Evolutionary conservation across 2,113 vertebrate species (phyloP), one percentile per base, ranked within the genome.

Genomic region (Chionomys nivalis): DNA sequence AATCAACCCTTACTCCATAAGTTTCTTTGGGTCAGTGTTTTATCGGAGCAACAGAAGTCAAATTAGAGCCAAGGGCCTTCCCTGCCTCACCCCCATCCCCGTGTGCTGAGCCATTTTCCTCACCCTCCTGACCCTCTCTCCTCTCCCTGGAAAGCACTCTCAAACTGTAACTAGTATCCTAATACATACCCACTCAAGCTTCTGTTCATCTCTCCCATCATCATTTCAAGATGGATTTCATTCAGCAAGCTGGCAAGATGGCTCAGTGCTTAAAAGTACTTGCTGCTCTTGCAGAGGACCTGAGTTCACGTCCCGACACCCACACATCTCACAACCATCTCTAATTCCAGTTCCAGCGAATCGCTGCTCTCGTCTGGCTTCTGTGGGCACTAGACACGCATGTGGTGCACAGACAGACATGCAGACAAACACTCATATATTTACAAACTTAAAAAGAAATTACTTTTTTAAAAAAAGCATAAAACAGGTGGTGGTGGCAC

Each of bases 401-500:
- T 23, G 5, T 44, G 39, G 31, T 33, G 9, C 39, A 47, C 16
- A 33, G 7, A 65, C 28, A 44, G 5, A 65, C 39, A 65, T 44
- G 39, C 58, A 31, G 61, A 85, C 82, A 47, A 39, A 83, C 36
- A 82, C n/a, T 61, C 58, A 85, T 26, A 42, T 6, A 61, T 3
- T n/a, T 82, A 39, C 23, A 79, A 52, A 58, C 14, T 39, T 42
- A 61, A 61, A 65, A 65, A 86, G 4, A 33, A 66, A 47, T 11
- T 12, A 86, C 52, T 52, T 47, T 47, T 17, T 16, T 7, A 42
- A 75, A 42, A 75, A 39, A 36, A 36, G n/a, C 17, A n/a, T 72
- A n/a, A 21, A 4, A 7, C 8, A 7, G 13, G 13, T 7, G 0
- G 1, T 39, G 23, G 23, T 83, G 1, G 24, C 3, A 0, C n/a